These are phyloP conservation scores for Caenorhabditis brenneri DNA, from an alignment of 1,140 invertebrate species.

Conservation along the genomic window DNA sequence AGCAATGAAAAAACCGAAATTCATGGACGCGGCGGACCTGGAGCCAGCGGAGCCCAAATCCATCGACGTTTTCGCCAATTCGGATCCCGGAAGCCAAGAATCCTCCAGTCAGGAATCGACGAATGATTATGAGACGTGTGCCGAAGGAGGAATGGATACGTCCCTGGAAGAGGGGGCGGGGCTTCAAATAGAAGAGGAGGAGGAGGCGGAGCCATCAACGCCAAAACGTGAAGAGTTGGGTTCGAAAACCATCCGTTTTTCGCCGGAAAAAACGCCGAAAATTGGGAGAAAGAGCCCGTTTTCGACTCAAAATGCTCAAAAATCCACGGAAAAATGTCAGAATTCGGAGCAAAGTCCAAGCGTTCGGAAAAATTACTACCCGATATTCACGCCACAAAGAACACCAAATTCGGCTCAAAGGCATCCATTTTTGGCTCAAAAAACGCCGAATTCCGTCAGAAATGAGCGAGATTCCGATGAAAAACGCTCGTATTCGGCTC, in stretches of 20 bases:
- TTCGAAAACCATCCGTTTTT: too few relatives aligned
- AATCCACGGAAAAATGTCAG: not conserved
- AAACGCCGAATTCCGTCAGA: constrained; percentile 65
- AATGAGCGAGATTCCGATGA: not conserved
- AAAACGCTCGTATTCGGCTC: too few relatives aligned
- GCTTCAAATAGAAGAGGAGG: not conserved
- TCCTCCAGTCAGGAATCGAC: not conserved
- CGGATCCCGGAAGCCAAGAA: not conserved
- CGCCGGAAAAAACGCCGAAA: not conserved
- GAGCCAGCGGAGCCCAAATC: not conserved
- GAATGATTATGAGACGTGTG: not conserved
- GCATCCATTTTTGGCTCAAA: constrained; percentile 73
- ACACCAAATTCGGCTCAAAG: constrained; percentile 71
- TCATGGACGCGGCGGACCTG: not conserved
- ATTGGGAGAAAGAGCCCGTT: not conserved
- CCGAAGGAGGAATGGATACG: not conserved
- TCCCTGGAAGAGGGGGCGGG: not conserved
- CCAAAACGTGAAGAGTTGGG: too few relatives aligned
- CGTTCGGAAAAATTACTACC: too few relatives aligned
- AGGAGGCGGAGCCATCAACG: not conserved
- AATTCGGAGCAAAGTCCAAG: not conserved
- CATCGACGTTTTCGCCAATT: not conserved
- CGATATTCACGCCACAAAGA: too few relatives aligned
- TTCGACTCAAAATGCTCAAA: too few relatives aligned
- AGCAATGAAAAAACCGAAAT: not conserved